phyloP scores from a whole-genome alignment of 2,113 vertebrate species.

The Danionella cerebrum region DNA sequence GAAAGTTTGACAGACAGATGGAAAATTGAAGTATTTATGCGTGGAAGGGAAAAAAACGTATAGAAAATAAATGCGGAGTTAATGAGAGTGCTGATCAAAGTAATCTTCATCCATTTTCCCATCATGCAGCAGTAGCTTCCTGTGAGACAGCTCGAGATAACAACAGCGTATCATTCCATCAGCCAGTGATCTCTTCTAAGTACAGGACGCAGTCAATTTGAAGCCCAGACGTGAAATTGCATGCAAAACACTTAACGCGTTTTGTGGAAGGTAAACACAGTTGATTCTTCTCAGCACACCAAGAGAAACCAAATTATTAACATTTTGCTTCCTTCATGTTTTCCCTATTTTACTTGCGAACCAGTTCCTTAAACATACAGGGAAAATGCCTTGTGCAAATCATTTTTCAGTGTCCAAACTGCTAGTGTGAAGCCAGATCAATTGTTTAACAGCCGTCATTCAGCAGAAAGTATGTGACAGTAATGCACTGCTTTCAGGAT shows the following conservation, averaged over 20 bases:
- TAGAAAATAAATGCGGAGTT: not conserved
- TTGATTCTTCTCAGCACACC: too few species aligned
- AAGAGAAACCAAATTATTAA: too few species aligned
- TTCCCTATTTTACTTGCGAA: too few species aligned
- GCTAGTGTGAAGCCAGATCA: too few species aligned
- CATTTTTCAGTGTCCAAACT: too few species aligned
- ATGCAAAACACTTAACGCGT: constrained; percentile 2
- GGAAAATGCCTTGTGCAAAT: too few species aligned
- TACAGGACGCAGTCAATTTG: constrained; percentile 34
- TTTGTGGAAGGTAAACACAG: not conserved
- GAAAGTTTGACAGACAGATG: not conserved
- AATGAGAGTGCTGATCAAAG: constrained; percentile 37
- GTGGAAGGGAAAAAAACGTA: not conserved
- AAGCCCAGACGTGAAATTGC: constrained; percentile 39
- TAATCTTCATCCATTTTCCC: constrained; percentile 31
- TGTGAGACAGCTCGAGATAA: constrained; percentile 20
- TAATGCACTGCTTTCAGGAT: too few species aligned
- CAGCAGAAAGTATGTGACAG: too few species aligned
- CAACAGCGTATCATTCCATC: constrained; percentile 37
- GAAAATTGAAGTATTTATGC: constrained; percentile 19
- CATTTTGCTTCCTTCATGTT: too few species aligned
- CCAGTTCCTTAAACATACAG: too few species aligned
- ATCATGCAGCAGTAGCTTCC: constrained; percentile 20
- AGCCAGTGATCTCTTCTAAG: constrained; percentile 25
- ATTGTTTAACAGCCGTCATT: too few species aligned